Evolutionary conservation across 2,113 vertebrate species (phyloP).

Genomic region (Phrynocephalus versicolor): DNA sequence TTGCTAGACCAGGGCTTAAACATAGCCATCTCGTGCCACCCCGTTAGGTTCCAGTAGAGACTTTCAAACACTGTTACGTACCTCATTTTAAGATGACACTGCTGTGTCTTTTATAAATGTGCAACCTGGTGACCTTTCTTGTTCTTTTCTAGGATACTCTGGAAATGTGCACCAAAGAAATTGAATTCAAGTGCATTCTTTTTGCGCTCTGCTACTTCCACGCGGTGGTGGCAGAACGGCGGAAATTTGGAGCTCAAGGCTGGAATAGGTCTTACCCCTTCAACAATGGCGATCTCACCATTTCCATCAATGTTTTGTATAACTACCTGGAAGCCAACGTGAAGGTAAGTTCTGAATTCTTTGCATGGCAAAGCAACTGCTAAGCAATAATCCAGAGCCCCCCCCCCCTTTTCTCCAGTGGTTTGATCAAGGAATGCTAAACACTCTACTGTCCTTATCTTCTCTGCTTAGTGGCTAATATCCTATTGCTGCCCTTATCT

Average conservation of each 20-base stretch:
- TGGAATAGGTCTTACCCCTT: slow-evolving; percentile 79
- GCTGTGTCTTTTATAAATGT: neutral
- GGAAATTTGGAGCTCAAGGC: slow-evolving; percentile 77
- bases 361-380: neutral
- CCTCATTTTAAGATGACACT: no score
- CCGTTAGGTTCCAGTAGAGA: no score
- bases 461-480: neutral
- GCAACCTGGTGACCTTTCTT: neutral
- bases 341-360: slow-evolving; percentile 59
- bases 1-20: no score
- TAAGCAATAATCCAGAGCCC: neutral
- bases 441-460: neutral
- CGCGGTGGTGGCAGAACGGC: slow-evolving; percentile 72
- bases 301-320: slow-evolving; percentile 71
- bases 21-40: no score
- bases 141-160: slow-evolving; percentile 65
- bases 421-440: neutral
- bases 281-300: slow-evolving; percentile 77
- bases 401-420: neutral
- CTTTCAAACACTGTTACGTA: no score
- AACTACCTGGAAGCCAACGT: slow-evolving; percentile 78
- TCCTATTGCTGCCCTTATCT: no score
- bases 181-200: slow-evolving; percentile 74
- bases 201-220: slow-evolving; percentile 80
- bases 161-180: slow-evolving; percentile 78